A percentile compares a stretch with the other conserved stretches of the same genome.
Evolutionary conservation across 2,888 invertebrate species (phyloP).

Genomic region (Parascotia fuliginaria): DNA sequence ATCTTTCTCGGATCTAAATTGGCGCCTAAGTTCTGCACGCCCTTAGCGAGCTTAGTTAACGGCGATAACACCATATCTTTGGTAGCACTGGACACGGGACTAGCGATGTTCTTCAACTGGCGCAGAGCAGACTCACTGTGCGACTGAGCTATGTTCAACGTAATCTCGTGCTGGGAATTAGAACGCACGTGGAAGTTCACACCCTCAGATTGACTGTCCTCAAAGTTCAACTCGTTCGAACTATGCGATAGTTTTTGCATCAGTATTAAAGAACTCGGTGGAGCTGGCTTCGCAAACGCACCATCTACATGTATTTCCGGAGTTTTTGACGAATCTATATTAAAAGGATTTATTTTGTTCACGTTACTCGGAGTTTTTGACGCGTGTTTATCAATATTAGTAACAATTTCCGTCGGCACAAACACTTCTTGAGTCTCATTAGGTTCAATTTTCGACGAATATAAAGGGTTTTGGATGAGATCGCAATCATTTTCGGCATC

Average conservation of each 20-base stretch:
- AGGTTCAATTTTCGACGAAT: slow-evolving; percentile 79
- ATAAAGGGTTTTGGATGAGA: slow-evolving; percentile 77
- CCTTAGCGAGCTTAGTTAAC: slow-evolving; percentile 93
- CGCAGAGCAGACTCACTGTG: slow-evolving; percentile 93
- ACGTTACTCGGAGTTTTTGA: slow-evolving; percentile 69
- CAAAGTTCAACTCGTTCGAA: slow-evolving; percentile 87
- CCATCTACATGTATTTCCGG: slow-evolving; percentile 88
- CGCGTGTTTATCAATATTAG: slow-evolving; percentile 51
- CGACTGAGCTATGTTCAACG: slow-evolving; percentile 90
- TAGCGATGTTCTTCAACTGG: slow-evolving; percentile 88
- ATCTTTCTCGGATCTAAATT: slow-evolving; percentile 94
- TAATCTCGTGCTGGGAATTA: slow-evolving; percentile 88
- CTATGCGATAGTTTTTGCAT: slow-evolving; percentile 89
- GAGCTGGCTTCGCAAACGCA: slow-evolving; percentile 69
- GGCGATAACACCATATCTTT: slow-evolving; percentile 90
- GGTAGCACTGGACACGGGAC: slow-evolving; percentile 88
- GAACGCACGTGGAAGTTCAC: slow-evolving; percentile 77
- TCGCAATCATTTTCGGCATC: slow-evolving; percentile 73
- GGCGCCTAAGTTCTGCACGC: slow-evolving; percentile 93
- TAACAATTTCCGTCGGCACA: slow-evolving; percentile 83
- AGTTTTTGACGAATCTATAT: slow-evolving; percentile 68
- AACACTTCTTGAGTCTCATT: slow-evolving; percentile 80
- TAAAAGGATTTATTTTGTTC: slow-evolving; percentile 73
- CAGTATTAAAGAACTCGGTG: slow-evolving; percentile 84
- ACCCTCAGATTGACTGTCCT: slow-evolving; percentile 50